These are phyloP conservation scores for Odontomachus brunneus DNA, from an alignment of 1,140 invertebrate genomes.

Conservation along the genomic window DNA sequence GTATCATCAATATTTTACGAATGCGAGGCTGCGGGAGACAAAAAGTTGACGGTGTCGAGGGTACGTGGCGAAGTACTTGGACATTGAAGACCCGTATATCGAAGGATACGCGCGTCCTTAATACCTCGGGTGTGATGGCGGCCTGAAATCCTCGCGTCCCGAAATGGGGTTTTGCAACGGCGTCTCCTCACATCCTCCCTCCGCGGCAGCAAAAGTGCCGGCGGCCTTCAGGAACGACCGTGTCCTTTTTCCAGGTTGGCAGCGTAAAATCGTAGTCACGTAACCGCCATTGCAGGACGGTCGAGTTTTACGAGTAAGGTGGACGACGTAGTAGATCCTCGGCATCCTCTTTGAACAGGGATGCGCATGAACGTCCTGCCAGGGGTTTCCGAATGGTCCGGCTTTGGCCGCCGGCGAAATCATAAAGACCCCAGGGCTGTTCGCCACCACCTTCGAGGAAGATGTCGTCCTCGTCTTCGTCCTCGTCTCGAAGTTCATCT, in stretches of 20 bases:
- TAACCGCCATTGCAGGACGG: constrained; percentile 16
- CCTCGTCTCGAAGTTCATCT: constrained; percentile 65
- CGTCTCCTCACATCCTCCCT: background rate
- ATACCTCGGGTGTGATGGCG: no score
- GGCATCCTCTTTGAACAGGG: background rate
- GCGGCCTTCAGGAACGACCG: background rate
- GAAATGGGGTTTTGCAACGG: constrained; percentile 5
- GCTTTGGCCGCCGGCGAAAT: constrained; percentile 33
- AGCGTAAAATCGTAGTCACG: constrained; percentile 49
- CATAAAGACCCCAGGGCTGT: constrained; percentile 53
- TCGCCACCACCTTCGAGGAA: constrained; percentile 29
- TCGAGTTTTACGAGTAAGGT: constrained; percentile 60
- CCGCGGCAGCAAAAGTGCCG: constrained; percentile 8
- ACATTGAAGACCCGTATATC: no score
- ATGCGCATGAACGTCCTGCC: background rate
- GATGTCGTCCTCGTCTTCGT: constrained; percentile 58
- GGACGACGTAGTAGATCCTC: background rate
- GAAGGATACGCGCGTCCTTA: no score
- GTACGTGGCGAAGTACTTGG: no score
- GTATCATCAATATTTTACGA: no score
- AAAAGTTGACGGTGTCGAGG: no score
- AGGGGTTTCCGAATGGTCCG: background rate
- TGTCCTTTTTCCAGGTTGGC: constrained; percentile 7
- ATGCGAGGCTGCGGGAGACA: no score
- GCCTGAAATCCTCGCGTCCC: background rate